Evolutionary conservation across 2,797 vertebrate species (phyloP).

Genomic region (Melanotaenia pygmaea): DNA sequence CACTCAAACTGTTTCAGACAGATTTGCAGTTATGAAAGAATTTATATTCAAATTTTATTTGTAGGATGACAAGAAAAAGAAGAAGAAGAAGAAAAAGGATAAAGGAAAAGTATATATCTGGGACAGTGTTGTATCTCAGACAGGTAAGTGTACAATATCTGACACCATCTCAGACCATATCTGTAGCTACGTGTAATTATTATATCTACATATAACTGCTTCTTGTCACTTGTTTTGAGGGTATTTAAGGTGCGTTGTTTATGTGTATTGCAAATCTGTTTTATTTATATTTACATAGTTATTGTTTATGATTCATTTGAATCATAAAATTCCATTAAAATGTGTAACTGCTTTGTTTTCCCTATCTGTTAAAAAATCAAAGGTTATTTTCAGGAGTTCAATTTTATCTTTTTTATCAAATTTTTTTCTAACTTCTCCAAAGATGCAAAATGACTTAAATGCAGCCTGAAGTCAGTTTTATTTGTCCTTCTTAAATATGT

Average conservation of each 20-base stretch:
- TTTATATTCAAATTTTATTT: neutral
- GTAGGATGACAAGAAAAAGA: constrained; percentile 74
- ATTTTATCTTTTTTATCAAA: too few relatives aligned
- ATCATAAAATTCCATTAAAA: too few relatives aligned
- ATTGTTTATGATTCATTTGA: too few relatives aligned
- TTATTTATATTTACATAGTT: too few relatives aligned
- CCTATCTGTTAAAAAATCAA: neutral
- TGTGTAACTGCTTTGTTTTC: too few relatives aligned
- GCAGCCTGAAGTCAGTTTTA: neutral
- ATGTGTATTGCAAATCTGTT: too few relatives aligned
- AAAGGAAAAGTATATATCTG: constrained; percentile 31
- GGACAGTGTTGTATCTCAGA: neutral
- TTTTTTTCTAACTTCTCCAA: too few relatives aligned
- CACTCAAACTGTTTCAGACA: neutral
- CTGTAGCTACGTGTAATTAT: neutral
- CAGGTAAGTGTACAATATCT: constrained; percentile 40
- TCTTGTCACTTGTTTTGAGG: neutral
- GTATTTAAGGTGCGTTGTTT: too few relatives aligned
- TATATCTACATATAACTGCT: neutral
- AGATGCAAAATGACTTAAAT: neutral
- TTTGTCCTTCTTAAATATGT: neutral
- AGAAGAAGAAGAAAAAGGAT: constrained; percentile 38
- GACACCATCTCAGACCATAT: neutral
- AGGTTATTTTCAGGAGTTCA: too few relatives aligned
- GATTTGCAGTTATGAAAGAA: neutral